Conservation (phyloP, 2,888 invertebrate species). For the Tetranychus piercei region DNA sequence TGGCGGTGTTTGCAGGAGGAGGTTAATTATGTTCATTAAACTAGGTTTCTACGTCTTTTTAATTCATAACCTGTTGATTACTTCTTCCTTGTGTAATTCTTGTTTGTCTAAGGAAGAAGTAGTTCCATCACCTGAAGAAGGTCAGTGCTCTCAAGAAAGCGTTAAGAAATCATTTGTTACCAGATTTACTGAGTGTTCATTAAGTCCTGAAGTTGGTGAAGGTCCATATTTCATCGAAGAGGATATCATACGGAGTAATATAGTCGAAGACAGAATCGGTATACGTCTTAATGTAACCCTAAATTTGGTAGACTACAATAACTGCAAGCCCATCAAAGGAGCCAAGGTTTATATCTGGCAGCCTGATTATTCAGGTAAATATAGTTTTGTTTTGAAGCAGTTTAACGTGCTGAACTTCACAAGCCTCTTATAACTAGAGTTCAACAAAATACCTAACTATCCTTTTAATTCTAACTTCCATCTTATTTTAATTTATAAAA, state of each 20-base stretch:
- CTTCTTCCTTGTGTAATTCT: neutral
- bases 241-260: constrained; percentile 8
- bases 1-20: neutral
- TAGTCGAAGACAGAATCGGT: neutral
- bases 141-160: neutral
- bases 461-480: too few relatives aligned
- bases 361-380: constrained; percentile 3
- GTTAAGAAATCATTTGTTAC: neutral
- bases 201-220: constrained; percentile 8
- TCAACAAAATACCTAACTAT: too few relatives aligned
- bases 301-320: neutral
- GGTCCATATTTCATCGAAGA: constrained; percentile 11
- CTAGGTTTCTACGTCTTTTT: neutral
- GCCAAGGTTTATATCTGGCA: constrained; percentile 10
- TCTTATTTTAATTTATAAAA: too few relatives aligned
- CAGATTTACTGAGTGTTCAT: neutral
- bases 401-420: neutral
- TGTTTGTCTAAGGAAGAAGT: neutral
- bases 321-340: neutral
- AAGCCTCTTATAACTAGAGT: neutral
- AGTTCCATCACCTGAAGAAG: neutral
- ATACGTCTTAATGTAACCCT: neutral
- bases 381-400: neutral
- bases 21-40: neutral
- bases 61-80: neutral